A percentile compares a stretch with the other conserved stretches of the same genome.
phyloP scores from a whole-genome alignment of 2,113 vertebrate species.

The Apistogramma diplotaenia region DNA sequence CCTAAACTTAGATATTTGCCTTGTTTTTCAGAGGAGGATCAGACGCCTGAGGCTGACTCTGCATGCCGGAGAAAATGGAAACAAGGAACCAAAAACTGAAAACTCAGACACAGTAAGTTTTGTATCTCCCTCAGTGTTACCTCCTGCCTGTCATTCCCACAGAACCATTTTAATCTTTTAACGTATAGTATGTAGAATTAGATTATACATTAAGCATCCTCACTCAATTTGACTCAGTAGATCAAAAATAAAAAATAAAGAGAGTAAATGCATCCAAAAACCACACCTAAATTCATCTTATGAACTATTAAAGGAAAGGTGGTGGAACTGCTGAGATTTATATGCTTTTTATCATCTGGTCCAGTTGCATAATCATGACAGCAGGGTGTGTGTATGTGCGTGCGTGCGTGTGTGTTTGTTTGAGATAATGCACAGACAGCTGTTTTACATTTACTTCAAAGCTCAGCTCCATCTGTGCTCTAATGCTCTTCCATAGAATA shows the following conservation, averaged over 20 bases:
- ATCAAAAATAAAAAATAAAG: not conserved
- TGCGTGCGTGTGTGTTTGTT: not conserved
- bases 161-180: not conserved
- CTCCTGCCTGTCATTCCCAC: not conserved
- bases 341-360: slow-evolving; percentile 36
- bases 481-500: not conserved
- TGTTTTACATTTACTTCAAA: slow-evolving; percentile 64
- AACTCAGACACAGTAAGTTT: slow-evolving; percentile 80
- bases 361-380: slow-evolving; percentile 46
- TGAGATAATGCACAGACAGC: slow-evolving; percentile 40
- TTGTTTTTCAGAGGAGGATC: slow-evolving; percentile 81
- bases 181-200: not conserved
- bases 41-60: slow-evolving; percentile 88
- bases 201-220: not conserved
- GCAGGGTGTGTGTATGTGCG: not conserved
- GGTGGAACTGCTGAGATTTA: slow-evolving; percentile 34
- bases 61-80: slow-evolving; percentile 77
- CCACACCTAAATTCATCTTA: not conserved
- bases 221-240: not conserved
- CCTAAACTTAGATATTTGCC: not conserved
- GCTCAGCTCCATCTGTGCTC: not conserved
- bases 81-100: slow-evolving; percentile 67
- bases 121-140: not conserved
- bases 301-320: not conserved
- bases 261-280: not conserved